These are phyloP conservation scores for Eubasilissa regina DNA, from an alignment of 1,140 invertebrate genomes.

Conservation along the genomic window DNA sequence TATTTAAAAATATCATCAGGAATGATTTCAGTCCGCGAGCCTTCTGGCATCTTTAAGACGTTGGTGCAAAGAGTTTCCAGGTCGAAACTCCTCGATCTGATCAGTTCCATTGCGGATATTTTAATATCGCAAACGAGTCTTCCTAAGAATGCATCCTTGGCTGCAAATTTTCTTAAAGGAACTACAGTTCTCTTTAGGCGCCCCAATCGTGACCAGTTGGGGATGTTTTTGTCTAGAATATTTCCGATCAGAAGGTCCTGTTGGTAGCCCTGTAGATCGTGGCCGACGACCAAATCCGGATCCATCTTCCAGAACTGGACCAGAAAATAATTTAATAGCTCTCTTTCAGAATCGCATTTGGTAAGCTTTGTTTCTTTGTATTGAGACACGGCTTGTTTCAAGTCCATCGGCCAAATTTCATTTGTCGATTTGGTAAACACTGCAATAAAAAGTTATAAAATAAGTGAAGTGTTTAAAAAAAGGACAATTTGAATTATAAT, in stretches of 20 bases:
- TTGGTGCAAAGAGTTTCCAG: conserved; percentile 86
- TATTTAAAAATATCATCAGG: conserved; percentile 81
- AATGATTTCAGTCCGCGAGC: conserved; percentile 79
- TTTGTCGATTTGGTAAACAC: conserved; percentile 86
- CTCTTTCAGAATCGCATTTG: conserved; percentile 88
- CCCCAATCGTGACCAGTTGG: conserved; percentile 93
- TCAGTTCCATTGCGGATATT: conserved; percentile 93
- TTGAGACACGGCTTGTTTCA: conserved; percentile 76
- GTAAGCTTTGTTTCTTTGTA: conserved; percentile 84
- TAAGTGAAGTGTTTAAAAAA: no score
- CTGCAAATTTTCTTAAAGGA: conserved; percentile 72
- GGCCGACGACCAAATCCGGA: conserved; percentile 94
- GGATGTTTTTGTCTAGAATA: conserved; percentile 81
- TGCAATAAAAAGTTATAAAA: conserved; percentile 65
- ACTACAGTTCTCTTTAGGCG: conserved; percentile 82
- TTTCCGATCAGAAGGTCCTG: conserved; percentile 91
- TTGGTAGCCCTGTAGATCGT: conserved; percentile 91
- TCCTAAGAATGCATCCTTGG: conserved; percentile 80
- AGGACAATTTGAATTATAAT: no score
- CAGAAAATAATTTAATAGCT: conserved; percentile 87
- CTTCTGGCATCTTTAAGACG: conserved; percentile 82
- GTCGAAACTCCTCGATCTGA: conserved; percentile 93
- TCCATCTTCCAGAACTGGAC: conserved; percentile 90
- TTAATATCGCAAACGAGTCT: conserved; percentile 95
- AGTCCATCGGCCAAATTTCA: conserved; percentile 86